Conservation (phyloP, 2,888 invertebrate genomes). For the Polyploca ridens region DNA sequence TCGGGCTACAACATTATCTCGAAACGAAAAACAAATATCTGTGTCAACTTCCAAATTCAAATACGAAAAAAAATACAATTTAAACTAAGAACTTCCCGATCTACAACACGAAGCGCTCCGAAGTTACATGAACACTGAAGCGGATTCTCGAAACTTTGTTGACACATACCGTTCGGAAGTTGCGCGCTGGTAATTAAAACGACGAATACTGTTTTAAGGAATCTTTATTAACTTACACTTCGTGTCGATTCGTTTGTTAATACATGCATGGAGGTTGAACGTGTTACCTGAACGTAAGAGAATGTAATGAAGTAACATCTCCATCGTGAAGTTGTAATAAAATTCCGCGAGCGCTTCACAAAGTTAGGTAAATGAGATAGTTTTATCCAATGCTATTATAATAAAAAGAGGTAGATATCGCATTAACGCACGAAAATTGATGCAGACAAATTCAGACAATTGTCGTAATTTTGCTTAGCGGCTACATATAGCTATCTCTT, state of each 20-base stretch:
- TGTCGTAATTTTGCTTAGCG: no score
- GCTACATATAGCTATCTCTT: no score
- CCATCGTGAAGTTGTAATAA: slow-evolving; percentile 4
- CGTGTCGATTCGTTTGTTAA: slow-evolving; percentile 35
- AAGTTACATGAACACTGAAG: slow-evolving; percentile 27
- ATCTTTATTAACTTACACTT: slow-evolving; percentile 55
- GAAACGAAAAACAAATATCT: background rate
- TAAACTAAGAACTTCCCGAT: slow-evolving; percentile 20
- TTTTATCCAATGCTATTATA: no score
- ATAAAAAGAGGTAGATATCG: no score
- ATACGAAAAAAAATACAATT: slow-evolving; percentile 4
- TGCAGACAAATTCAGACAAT: no score
- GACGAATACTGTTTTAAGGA: slow-evolving; percentile 55
- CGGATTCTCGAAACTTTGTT: slow-evolving; percentile 34
- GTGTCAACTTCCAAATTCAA: background rate
- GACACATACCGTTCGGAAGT: slow-evolving; percentile 42
- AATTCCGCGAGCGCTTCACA: background rate
- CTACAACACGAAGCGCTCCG: slow-evolving; percentile 14
- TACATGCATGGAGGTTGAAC: slow-evolving; percentile 17
- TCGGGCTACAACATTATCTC: background rate
- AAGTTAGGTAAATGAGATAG: no score
- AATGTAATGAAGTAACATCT: background rate
- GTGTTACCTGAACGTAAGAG: background rate
- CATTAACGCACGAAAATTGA: no score
- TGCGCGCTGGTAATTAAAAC: slow-evolving; percentile 55